Conservation (phyloP, 2,113 vertebrate genomes). For the Rhipidura dahli region DNA sequence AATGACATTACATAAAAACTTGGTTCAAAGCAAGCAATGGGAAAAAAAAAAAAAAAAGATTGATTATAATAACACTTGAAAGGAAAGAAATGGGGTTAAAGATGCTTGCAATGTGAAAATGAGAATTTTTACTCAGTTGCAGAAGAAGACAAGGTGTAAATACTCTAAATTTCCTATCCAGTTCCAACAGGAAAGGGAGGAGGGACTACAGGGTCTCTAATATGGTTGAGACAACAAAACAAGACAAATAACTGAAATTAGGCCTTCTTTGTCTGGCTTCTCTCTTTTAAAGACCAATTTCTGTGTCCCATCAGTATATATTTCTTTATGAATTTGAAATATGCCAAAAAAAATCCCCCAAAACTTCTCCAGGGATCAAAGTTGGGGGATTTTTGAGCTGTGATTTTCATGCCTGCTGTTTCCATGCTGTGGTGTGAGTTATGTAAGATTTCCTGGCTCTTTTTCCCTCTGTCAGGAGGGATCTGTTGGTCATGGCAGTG, state of each 20-base stretch:
- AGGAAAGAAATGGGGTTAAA: background rate
- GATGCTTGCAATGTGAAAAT: background rate
- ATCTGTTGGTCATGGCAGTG: background rate
- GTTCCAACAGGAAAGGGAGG: background rate
- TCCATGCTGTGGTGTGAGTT: background rate
- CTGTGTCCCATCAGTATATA: background rate
- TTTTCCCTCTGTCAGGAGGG: background rate
- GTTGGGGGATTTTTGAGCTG: background rate
- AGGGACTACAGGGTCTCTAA: background rate
- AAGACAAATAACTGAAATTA: background rate
- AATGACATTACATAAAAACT: background rate
- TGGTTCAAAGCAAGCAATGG: background rate
- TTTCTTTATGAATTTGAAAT: background rate
- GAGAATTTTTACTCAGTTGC: background rate
- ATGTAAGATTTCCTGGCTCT: background rate
- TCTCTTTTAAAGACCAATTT: background rate
- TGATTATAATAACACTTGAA: background rate
- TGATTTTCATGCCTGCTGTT: background rate
- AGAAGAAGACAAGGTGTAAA: background rate
- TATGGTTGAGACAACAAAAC: background rate
- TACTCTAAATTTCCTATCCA: background rate
- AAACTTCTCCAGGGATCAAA: background rate
- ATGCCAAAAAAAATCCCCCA: rapidly evolving
- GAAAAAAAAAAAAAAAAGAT: background rate
- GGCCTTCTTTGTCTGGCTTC: background rate